These are phyloP conservation scores for Antheraea yamamai DNA, from an alignment of 2,888 invertebrate species.

Conservation along the genomic window DNA sequence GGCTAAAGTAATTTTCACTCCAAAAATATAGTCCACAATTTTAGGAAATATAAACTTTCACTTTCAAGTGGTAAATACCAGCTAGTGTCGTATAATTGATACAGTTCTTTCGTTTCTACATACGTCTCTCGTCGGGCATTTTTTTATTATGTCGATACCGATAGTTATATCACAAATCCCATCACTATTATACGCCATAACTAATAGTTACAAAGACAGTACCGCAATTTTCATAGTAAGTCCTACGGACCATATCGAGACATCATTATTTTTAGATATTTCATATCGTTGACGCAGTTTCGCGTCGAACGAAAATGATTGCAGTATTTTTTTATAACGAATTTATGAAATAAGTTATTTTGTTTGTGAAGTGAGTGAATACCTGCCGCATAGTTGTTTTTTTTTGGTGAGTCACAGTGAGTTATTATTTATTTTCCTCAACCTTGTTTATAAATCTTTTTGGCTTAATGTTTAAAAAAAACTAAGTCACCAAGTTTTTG, in stretches of 20 bases:
- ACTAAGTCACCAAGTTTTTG: too few relatives aligned
- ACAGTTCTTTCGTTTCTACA: too few relatives aligned
- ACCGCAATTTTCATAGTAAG: conserved; percentile 21
- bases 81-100: too few relatives aligned
- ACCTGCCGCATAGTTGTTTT: neutral
- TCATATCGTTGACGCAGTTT: neutral
- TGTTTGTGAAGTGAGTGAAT: neutral
- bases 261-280: conserved; percentile 22
- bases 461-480: too few relatives aligned
- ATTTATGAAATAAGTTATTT: neutral
- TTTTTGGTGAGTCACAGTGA: neutral
- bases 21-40: too few relatives aligned
- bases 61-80: too few relatives aligned
- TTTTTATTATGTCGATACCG: neutral
- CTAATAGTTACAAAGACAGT: conserved; percentile 22
- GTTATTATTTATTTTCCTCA: neutral
- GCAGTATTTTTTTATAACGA: neutral
- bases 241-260: conserved; percentile 24
- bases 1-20: too few relatives aligned
- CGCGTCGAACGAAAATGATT: neutral
- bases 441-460: neutral
- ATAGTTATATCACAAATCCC: neutral
- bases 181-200: conserved; percentile 19
- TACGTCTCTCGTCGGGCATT: neutral
- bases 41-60: too few relatives aligned